Evolutionary conservation across 2,113 vertebrate species (phyloP), one percentile per base, ranked within the genome.

Genomic region (Prinia subflava): DNA sequence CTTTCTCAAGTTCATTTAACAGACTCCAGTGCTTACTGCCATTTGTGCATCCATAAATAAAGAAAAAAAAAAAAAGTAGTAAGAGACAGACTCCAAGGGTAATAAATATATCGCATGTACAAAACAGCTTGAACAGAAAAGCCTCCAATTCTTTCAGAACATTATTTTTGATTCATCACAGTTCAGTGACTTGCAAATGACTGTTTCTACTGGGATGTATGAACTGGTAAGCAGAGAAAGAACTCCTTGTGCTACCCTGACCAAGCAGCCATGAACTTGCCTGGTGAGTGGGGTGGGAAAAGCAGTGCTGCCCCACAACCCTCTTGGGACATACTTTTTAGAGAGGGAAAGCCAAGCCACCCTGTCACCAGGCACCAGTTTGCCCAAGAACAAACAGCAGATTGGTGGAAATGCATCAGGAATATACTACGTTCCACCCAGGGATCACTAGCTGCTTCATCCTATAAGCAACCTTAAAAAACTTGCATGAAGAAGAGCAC

Each of bases 221-320:
- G 52, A 62, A 67, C 19, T 1, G 2, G 12, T 13, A 42, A 63
- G 42, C 0, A 0, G 70, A 68, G 42, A 73, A 81, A 59, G 27
- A 59, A 39, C 16, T 46, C 31, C 62, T 41, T 44, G 37, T 41
- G 30, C 56, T 67, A 27, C 30, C 30, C 56, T 56, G 23, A 62
- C 24, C 10, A 11, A 14, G n/a, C 35, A 46, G 39, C 19, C 6
- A 2, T 30, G 44, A 70, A 39, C 14, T 44, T 49, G 59, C 18
- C 30, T 0, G 0, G 6, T 23, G 24, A 85, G 31, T 2, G 1
- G 15, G 25, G 28, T 25, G 21, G 13, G 33, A 55, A 53, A 41
- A 70, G 30, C 27, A 28, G 4, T 59, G 56, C 20, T 12, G 12
- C 20, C 11, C 56, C 74, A 75, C 28, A 64, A 22, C 6, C 10